Conservation (phyloP, 2,888 invertebrate genomes). For the Megaustenia siamemsis region DNA sequence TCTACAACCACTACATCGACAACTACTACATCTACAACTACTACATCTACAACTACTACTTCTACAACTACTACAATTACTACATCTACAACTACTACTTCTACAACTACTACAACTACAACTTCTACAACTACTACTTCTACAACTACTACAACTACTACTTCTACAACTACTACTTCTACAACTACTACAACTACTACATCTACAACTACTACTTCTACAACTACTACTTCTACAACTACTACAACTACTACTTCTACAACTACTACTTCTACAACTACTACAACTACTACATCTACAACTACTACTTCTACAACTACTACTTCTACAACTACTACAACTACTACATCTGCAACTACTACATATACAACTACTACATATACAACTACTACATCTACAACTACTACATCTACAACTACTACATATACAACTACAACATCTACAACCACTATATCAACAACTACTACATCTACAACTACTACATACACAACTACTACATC, state of each 20-base stretch:
- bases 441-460: too few species aligned
- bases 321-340: not conserved
- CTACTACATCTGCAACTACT: too few species aligned
- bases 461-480: too few species aligned
- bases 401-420: too few species aligned
- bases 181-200: conserved; percentile 4
- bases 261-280: not conserved
- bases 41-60: not conserved
- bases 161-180: not conserved
- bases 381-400: too few species aligned
- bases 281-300: not conserved
- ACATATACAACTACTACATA: conserved; percentile 25
- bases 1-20: not conserved
- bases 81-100: not conserved
- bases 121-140: not conserved
- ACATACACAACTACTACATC: too few species aligned
- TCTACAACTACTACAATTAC: not conserved
- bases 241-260: conserved; percentile 3
- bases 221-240: not conserved
- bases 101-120: not conserved
- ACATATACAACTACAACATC: too few species aligned
- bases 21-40: not conserved
- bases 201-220: not conserved
- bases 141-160: conserved; percentile 12
- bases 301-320: not conserved